phyloP scores from a whole-genome alignment of 2,888 invertebrate genomes.

The Pseudanteris insignis region DNA sequence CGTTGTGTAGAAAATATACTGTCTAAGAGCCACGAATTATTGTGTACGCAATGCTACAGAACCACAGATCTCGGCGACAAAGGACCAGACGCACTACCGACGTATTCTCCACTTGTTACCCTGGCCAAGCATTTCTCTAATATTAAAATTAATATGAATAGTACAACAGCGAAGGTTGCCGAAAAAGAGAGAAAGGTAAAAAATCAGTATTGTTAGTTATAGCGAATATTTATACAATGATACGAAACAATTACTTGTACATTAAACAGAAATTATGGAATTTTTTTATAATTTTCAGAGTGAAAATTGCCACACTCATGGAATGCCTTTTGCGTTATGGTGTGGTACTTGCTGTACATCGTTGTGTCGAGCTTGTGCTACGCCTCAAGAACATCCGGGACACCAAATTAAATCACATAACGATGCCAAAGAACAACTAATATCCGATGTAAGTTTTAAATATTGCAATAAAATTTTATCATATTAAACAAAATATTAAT shows the following conservation, averaged over 20 bases:
- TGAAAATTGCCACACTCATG: constrained; percentile 77
- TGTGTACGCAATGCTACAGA: constrained; percentile 80
- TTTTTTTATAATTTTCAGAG: constrained; percentile 62
- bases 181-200: constrained; percentile 67
- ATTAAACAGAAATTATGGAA: no score
- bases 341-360: constrained; percentile 74
- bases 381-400: constrained; percentile 74
- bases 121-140: constrained; percentile 74
- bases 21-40: constrained; percentile 75
- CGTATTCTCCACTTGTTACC: constrained; percentile 75
- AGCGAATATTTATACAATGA: no score
- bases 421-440: no score
- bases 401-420: no score
- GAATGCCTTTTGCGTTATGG: constrained; percentile 78
- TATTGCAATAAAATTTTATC: no score
- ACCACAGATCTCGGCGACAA: constrained; percentile 76
- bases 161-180: constrained; percentile 65
- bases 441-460: constrained; percentile 68
- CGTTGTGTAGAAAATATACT: constrained; percentile 77
- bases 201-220: no score
- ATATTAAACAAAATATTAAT: no score
- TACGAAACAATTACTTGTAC: no score
- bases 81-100: constrained; percentile 75
- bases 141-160: constrained; percentile 69
- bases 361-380: constrained; percentile 75